Evolutionary conservation across 1,140 invertebrate species (phyloP).

Genomic region (Capitella teleta): DNA sequence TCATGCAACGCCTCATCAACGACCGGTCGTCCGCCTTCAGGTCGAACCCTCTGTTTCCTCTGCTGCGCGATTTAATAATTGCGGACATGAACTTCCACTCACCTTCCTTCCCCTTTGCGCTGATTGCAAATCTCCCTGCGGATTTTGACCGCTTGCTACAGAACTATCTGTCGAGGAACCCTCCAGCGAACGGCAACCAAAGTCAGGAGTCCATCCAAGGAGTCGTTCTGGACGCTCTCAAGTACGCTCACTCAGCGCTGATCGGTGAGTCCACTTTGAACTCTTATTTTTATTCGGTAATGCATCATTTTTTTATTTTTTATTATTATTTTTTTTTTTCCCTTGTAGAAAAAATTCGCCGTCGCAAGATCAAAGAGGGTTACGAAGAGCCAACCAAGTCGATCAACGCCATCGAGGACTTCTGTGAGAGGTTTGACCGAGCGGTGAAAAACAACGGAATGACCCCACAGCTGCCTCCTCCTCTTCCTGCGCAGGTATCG

Average conservation of each 20-base stretch:
- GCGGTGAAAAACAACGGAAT: conserved; percentile 25
- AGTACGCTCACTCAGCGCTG: conserved; percentile 34
- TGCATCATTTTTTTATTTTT: not conserved
- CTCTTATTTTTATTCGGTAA: not conserved
- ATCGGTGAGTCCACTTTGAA: conserved; percentile 30
- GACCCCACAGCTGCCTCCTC: too few relatives aligned
- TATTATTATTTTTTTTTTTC: conserved; percentile 6
- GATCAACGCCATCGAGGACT: conserved; percentile 34
- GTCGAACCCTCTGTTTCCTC: conserved; percentile 36
- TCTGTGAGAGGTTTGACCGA: conserved; percentile 38
- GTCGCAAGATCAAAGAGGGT: conserved; percentile 30
- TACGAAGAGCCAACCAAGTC: conserved; percentile 29
- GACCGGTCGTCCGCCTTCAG: conserved; percentile 36
- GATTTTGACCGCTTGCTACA: conserved; percentile 14
- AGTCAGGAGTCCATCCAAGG: conserved; percentile 32
- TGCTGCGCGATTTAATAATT: conserved; percentile 38
- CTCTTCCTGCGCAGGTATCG: too few relatives aligned
- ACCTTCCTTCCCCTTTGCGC: conserved; percentile 34
- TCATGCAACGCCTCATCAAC: conserved; percentile 36
- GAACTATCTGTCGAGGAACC: conserved; percentile 35
- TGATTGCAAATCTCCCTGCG: conserved; percentile 31
- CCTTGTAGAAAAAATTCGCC: conserved; percentile 33
- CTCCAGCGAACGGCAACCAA: conserved; percentile 26
- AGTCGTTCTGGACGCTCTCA: conserved; percentile 38
- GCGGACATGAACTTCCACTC: conserved; percentile 39